These are phyloP conservation scores for Zophobas atratus DNA, from an alignment of 1,140 invertebrate genomes.

Conservation along the genomic window DNA sequence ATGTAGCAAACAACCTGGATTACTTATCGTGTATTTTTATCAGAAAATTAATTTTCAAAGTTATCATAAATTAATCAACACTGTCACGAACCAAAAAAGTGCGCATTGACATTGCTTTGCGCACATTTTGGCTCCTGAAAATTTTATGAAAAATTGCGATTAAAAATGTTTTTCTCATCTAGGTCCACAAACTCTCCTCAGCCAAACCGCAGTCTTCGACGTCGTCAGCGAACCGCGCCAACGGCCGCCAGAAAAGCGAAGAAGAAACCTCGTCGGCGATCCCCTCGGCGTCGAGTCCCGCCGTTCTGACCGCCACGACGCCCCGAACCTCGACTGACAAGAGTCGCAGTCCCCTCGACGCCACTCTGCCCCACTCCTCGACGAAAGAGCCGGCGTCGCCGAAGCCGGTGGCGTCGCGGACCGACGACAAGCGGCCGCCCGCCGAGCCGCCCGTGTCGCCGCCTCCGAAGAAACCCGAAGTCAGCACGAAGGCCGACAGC, in stretches of 20 bases:
- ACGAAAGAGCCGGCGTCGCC: slow-evolving; percentile 67
- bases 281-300: slow-evolving; percentile 69
- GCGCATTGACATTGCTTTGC: no score
- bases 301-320: slow-evolving; percentile 70
- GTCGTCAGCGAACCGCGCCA: slow-evolving; percentile 49
- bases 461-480: slow-evolving; percentile 48
- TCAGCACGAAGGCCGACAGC: slow-evolving; percentile 41
- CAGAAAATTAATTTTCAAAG: no score
- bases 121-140: no score
- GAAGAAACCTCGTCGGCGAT: slow-evolving; percentile 58
- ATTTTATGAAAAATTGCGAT: no score
- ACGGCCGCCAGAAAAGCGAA: slow-evolving; percentile 59
- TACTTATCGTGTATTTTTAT: no score
- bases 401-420: slow-evolving; percentile 64
- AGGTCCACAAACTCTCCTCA: slow-evolving; percentile 10
- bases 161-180: background rate
- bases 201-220: slow-evolving; percentile 15
- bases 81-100: no score
- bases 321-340: slow-evolving; percentile 68
- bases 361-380: slow-evolving; percentile 66
- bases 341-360: slow-evolving; percentile 61
- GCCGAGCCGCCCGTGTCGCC: slow-evolving; percentile 20
- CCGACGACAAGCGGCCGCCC: slow-evolving; percentile 60
- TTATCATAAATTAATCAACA: no score
- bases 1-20: no score